Base-by-base conservation (phyloP, 2,888 invertebrate genomes). In the Drosophila lutescens region DNA sequence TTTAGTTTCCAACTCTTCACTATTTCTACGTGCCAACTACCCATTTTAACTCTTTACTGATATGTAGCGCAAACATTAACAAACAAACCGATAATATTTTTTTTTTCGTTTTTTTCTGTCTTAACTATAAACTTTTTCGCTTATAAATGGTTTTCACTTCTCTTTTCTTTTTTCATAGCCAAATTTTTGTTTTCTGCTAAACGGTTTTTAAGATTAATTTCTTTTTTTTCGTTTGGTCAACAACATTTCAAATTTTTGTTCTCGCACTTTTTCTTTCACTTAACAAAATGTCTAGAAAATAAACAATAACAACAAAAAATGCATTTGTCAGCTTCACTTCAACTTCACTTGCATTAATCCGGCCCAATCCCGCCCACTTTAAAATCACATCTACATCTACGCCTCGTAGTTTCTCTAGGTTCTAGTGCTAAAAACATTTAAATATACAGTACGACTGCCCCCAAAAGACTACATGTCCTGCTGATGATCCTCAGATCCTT, bases 11-110 rank as follows among this genome's bases (percentile, higher is more conserved):
- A 87, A 82, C 86, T 79, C 59, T 76, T 63, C 56, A 59, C 66
- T 78, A 77, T 70, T 70, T 83, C 70, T 79, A 82, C 73, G 77
- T 83, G 79, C 87, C 87, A 84, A 80, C 86, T 88, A 82, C 70
- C 75, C 76, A 71, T 66, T 89, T 79, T 87, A 88, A 86, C 83
- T 90, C 86, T 88, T 89, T 90, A 90, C 89, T 91, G 91, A 91
- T 91, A 91, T 91, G 91, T 91, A 90, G 91, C 90, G 91, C 91
- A 91, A 91, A 91, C 91, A 91, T 91, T 90, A 91, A 91, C 91
- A 91, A 91, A 91, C 91, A 91, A 91, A 91, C 88, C 86, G 88
- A 90, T 90, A 89, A 84, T 80, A 76, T 86, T 81, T 82, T 78
- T 61, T 44, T 67, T 47, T 67, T 67, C 58, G 72, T 63, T 58